phyloP scores from a whole-genome alignment of 2,888 invertebrate species.

The Chloroclystis v-ata region DNA sequence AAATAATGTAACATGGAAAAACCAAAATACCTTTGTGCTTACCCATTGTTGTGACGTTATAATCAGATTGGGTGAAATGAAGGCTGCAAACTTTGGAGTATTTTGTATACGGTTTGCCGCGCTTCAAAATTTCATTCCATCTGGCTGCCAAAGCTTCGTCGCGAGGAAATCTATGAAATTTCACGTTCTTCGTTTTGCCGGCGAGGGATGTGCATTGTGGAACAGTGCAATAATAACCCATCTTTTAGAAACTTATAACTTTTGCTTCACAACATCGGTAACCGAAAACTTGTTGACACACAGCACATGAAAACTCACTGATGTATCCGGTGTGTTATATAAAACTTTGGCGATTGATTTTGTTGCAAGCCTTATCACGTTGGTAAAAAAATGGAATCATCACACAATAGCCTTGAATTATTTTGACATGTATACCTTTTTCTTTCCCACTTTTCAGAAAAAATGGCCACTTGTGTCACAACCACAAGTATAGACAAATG shows the following conservation, averaged over 20 bases:
- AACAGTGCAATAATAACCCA: conserved; percentile 76
- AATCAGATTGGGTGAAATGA: conserved; percentile 68
- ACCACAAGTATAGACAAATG: conserved; percentile 45
- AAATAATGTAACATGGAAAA: conserved; percentile 56
- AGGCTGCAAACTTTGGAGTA: conserved; percentile 75
- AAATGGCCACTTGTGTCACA: conserved; percentile 47
- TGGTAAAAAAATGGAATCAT: conserved; percentile 72
- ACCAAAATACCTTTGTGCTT: conserved; percentile 73
- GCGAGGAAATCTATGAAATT: conserved; percentile 72
- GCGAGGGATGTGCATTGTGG: conserved; percentile 75
- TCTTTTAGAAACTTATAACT: conserved; percentile 41
- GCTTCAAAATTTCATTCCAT: conserved; percentile 67
- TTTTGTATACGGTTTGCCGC: conserved; percentile 72
- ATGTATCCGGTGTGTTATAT: conserved; percentile 28
- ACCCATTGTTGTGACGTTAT: conserved; percentile 75
- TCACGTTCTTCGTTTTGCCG: conserved; percentile 76
- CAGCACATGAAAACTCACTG: conserved; percentile 41
- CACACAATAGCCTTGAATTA: conserved; percentile 73
- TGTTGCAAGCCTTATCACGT: conserved; percentile 70
- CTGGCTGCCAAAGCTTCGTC: conserved; percentile 61
- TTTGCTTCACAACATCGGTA: conserved; percentile 37
- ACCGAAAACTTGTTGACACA: conserved; percentile 31
- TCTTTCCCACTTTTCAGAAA: conserved; percentile 59
- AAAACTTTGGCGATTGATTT: conserved; percentile 36
- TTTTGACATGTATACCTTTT: conserved; percentile 74